Evolutionary conservation across 2,888 invertebrate genomes (phyloP), one percentile per base, ranked within the genome.

Genomic region (Drosophila falleni): DNA sequence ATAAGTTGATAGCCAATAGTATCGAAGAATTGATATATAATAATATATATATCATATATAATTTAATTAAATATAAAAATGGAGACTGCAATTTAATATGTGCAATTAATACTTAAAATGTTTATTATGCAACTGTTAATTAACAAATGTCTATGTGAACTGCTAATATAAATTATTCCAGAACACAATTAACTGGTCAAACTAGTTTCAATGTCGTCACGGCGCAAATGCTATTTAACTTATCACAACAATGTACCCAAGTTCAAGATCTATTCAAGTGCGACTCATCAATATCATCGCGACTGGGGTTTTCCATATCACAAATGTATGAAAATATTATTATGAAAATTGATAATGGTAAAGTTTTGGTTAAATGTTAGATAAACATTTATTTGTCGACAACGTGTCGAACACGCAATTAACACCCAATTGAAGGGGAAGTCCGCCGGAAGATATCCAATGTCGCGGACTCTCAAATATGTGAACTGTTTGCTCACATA

Each of bases 201-300:
- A 82, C 78, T 76, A 47, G 82, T 84, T 87, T 29, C 35, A 61
- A 80, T 64, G 66, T 71, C 82, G 84, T 87, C 78, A 87, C 66
- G 54, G 50, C 37, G n/a, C 68, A 65, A 63, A 19, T 51, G 37
- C 10, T 47, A 56, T 61, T 58, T 55, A 23, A 33, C 33, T 55
- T 47, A 50, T 56, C 26, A 16, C 53, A 63, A 50, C 41, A 65
- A 63, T 66, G 31, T 42, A 49, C 29, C 26, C 49, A 44, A 16
- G 39, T 23, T 56, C 50, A 49, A 44, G 58, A 35, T 62, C 55
- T 44, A 33, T 11, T 62, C 23, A 54, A 49, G 49, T 61, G 16
- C 77, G 74, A 69, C 49, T 81, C 78, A 80, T 68, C 37, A 33
- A 11, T 15, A 37, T 33, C 29, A 49, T 39, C 0, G 23, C 10